These are phyloP conservation scores for Apogon talboti DNA, from an alignment of 2,797 vertebrate genomes.

Conservation along the genomic window DNA sequence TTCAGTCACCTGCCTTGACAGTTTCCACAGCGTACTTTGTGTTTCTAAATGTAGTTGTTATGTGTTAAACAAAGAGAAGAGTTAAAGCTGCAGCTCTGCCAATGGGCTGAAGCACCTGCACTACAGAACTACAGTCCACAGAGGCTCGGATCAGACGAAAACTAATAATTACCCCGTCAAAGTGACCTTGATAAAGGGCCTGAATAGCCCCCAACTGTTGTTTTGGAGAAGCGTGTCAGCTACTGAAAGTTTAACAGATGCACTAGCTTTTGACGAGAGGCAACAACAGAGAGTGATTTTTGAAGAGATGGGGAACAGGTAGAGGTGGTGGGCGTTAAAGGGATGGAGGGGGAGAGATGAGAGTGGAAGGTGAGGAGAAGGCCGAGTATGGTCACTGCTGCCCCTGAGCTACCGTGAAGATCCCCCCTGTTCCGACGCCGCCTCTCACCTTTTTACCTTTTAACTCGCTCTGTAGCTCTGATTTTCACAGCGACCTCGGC, in stretches of 20 bases:
- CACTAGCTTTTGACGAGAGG: background rate
- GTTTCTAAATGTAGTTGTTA: background rate
- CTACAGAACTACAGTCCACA: background rate
- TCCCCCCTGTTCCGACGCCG: slow-evolving; percentile 15
- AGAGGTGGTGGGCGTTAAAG: background rate
- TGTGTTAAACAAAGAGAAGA: background rate
- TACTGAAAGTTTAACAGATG: slow-evolving; percentile 16
- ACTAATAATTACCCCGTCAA: slow-evolving; percentile 1
- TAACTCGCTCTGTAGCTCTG: slow-evolving; percentile 39
- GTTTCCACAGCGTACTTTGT: too few relatives aligned
- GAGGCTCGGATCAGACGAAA: background rate
- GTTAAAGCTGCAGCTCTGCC: background rate
- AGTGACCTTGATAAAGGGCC: slow-evolving; percentile 15
- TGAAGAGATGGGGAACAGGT: background rate
- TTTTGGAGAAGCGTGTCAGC: background rate
- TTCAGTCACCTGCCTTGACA: too few relatives aligned
- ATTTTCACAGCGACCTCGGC: slow-evolving; percentile 43
- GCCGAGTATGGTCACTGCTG: slow-evolving; percentile 40
- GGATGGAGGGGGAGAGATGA: slow-evolving; percentile 1
- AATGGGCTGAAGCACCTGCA: background rate
- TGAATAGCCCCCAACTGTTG: background rate
- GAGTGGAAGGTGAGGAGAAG: slow-evolving; percentile 22
- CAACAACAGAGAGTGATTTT: background rate
- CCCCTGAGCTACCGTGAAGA: slow-evolving; percentile 35
- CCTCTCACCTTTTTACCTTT: slow-evolving; percentile 54